A percentile compares a stretch with the other conserved stretches of the same genome.
phyloP scores from a whole-genome alignment of 2,797 vertebrate genomes.

The Typhlichthys eigenmanni region DNA sequence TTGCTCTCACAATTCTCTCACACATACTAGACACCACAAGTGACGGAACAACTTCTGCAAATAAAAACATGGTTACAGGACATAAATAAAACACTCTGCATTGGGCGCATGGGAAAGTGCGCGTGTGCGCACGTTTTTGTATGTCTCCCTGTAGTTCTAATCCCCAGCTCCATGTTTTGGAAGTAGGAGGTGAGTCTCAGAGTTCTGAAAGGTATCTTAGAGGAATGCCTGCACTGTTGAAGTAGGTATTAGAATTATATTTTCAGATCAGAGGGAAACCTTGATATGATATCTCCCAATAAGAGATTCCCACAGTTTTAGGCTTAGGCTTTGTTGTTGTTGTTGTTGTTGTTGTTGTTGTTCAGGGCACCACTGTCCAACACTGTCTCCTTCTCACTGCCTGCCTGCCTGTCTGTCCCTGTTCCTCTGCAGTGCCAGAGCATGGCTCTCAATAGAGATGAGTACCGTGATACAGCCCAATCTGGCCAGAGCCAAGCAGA shows the following conservation, averaged over 20 bases:
- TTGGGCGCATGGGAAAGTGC: no score
- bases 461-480: slow-evolving; percentile 48
- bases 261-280: no score
- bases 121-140: neutral
- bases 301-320: no score
- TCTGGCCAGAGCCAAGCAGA: slow-evolving; percentile 44
- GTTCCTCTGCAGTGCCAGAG: slow-evolving; percentile 50
- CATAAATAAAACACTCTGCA: no score
- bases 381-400: slow-evolving; percentile 35
- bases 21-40: neutral
- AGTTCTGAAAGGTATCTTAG: no score
- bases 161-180: neutral
- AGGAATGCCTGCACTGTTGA: no score
- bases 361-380: slow-evolving; percentile 47
- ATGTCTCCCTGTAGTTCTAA: neutral
- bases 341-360: slow-evolving; percentile 63
- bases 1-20: neutral
- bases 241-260: no score
- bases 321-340: neutral
- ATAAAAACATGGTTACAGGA: no score
- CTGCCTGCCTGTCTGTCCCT: slow-evolving; percentile 40
- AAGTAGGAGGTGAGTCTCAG: no score
- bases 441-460: slow-evolving; percentile 49
- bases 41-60: no score
- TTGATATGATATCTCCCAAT: no score